Base-by-base conservation (phyloP, 2,113 vertebrate genomes). In the Ptyas mucosa region DNA sequence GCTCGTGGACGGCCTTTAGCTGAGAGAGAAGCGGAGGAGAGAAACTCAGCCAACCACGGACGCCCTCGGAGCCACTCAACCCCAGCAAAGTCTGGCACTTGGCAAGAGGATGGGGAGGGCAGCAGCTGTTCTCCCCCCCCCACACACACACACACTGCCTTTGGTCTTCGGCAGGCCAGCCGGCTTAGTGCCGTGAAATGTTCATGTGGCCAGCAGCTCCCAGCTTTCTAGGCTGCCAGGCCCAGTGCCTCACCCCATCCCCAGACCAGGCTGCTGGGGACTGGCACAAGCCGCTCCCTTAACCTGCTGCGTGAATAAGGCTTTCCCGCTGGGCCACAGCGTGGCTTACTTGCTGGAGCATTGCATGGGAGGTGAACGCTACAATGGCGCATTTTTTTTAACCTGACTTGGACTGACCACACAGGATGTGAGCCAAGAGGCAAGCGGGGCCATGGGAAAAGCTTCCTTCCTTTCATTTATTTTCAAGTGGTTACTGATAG, bases 1-100 rank as follows among this genome's bases (percentile, higher is more conserved):
- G 98, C 94, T 99, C 98, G 0, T 99, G 98, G 93, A 99, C 99
- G 0, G 98, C 98, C 96, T 99, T 98, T 8, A 99, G 97, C 99
- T 99, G 95, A 15, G 86, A 88, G 93, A 96, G 1, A 96, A 51
- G 4, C 94, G 51, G 57, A 24, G 54, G 24, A 29, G 49, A 53
- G 58, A 87, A 39, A 54, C 89, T 54, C 52, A 51, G 52, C 55
- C 1, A 43, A 86, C 52, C 46, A 81, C 15, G 1, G 3, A 2
- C 34, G 7, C 54, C 69, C 49, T 26, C 4, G 1, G 18, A 49
- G 34, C 75, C 75, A 1, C 34, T 81, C 75, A 3, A 21, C 34
- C 75, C 34, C 1, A 18, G 75, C 75, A 8, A 81, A 3, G 15
- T 8, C 69, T 3, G 49, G 8, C 7, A 1, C 49, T 26, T 52